Percentiles rank a stretch among this genome's conserved stretches.
Conservation (phyloP, 2,888 invertebrate genomes). For the Glaucopsyche alexis region DNA sequence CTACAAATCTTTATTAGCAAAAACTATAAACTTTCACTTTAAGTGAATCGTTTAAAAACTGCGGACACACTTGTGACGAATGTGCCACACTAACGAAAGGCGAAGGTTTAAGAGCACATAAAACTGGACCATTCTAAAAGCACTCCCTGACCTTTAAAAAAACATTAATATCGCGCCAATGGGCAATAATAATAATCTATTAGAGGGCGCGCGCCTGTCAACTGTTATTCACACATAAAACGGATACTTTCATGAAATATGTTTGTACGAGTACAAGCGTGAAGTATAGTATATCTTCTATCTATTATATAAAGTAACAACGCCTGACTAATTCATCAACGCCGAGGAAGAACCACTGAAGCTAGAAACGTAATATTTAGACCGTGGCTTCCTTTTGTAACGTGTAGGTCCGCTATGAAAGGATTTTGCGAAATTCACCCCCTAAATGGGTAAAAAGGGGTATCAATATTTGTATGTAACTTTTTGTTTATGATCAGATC, state of each 20-base stretch:
- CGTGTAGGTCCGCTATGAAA: no score
- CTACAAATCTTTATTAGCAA: background rate
- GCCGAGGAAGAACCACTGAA: no score
- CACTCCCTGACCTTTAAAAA: constrained; percentile 36
- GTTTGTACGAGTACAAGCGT: background rate
- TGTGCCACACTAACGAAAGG: background rate
- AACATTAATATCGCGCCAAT: constrained; percentile 52
- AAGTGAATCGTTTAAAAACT: background rate
- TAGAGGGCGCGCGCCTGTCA: constrained; percentile 42
- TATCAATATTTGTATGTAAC: no score
- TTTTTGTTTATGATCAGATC: no score
- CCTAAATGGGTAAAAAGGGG: no score
- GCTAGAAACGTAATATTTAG: no score
- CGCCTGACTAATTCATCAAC: no score
- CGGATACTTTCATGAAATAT: constrained; percentile 35
- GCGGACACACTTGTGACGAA: background rate
- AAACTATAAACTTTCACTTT: background rate
- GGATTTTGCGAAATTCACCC: no score
- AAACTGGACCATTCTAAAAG: constrained; percentile 19
- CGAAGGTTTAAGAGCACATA: background rate
- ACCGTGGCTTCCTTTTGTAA: no score
- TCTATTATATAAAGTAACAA: no score
- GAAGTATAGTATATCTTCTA: background rate
- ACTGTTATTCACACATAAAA: constrained; percentile 40
- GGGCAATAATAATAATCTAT: constrained; percentile 52